A percentile compares a stretch with the other conserved stretches of the same genome.
These are phyloP conservation scores for Martes martes DNA, from an alignment of 2,113 vertebrate genomes.

Conservation along the genomic window DNA sequence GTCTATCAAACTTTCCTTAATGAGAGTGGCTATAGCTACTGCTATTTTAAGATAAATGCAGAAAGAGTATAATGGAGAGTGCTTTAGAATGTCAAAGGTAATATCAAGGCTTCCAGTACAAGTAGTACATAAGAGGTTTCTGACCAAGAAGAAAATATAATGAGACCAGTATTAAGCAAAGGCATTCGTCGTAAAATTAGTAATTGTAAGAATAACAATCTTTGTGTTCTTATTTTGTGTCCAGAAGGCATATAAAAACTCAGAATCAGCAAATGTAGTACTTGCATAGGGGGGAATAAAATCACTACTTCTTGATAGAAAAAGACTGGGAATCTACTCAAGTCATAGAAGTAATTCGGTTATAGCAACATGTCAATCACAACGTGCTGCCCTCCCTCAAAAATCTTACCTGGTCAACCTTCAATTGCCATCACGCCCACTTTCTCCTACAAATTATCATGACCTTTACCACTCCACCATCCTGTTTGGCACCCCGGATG, in stretches of 20 bases:
- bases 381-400: neutral
- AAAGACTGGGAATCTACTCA: conserved; percentile 48
- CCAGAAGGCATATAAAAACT: conserved; percentile 30
- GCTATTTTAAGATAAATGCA: conserved; percentile 13
- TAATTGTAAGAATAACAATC: conserved; percentile 49
- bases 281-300: neutral
- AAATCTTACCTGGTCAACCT: neutral
- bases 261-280: conserved; percentile 46
- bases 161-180: conserved; percentile 27
- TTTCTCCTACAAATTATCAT: neutral
- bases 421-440: neutral
- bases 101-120: neutral
- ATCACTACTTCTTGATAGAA: conserved; percentile 39
- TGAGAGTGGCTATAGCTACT: neutral
- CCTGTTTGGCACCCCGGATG: neutral
- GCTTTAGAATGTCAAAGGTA: neutral
- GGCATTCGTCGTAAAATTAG: conserved; percentile 11
- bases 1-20: conserved; percentile 11
- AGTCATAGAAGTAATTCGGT: neutral
- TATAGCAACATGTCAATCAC: neutral
- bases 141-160: conserved; percentile 20
- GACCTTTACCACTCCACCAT: neutral
- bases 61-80: neutral
- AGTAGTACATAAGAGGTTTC: neutral
- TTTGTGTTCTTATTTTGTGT: conserved; percentile 39